Evolutionary conservation across 2,113 vertebrate genomes (phyloP), one percentile per base, ranked within the genome.

Genomic region (Apeltes quadracus): DNA sequence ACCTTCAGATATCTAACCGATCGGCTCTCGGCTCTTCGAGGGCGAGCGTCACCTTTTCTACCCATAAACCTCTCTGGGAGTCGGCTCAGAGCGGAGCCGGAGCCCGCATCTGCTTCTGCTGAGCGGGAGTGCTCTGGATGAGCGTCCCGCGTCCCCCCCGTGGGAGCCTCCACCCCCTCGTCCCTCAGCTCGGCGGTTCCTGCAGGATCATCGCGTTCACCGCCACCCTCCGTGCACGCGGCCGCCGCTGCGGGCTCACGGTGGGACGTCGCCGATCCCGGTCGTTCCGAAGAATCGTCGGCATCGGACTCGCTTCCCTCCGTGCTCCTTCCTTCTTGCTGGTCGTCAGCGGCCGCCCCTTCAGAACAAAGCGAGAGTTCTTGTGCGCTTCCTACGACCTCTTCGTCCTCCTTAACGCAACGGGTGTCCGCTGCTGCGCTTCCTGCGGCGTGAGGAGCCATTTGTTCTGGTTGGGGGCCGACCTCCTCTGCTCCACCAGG

Each of bases 1-100:
- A 94, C 92, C 93, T 94, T 90, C 39, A 34, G 13, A 66, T 70
- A 7, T 39, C 61, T 80, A 53, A 46, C 50, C 54, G 69, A 61
- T 82, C 80, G 81, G 61, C 56, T 36, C 41, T 82, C 71, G 44
- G 1, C 39, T 65, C 75, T 83, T 41, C 18, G 27, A 20, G 41
- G 34, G 6, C 7, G 44, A 43, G 50, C 43, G 4, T 73, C 54
- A 27, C 8, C 32, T 39, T 27, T 58, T 58, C 20, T 68, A 7
- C 8, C 13, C 10, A 43, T 41, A 2, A 20, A 25, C 4, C 14
- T 73, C 51, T 76, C 55, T 8, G 18, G 8, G 3, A 18, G 36
- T 66, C 67, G 38, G 32, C 61, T 71, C 12, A 1, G 12, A 15
- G 6, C 1, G 43, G 54, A 13, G 38, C 39, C 20, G 27, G 25